Evolutionary conservation across 2,113 vertebrate genomes (phyloP).

Genomic region (Apeltes quadracus): DNA sequence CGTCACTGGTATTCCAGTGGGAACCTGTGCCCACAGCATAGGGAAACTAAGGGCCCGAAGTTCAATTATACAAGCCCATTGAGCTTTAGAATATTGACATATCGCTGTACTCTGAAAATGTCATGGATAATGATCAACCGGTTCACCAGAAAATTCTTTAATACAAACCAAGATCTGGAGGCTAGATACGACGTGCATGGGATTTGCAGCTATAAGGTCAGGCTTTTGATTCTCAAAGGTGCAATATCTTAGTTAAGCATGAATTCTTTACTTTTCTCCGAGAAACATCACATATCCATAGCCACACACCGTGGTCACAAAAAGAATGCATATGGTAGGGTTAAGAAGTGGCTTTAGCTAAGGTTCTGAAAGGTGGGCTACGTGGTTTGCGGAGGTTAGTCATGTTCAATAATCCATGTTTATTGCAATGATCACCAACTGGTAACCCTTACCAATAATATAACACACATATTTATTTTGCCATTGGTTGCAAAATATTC

Average conservation of each 20-base stretch:
- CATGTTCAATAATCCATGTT: conserved; percentile 54
- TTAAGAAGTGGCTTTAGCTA: conserved; percentile 33
- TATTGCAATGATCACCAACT: conserved; percentile 56
- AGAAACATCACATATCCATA: conserved; percentile 16
- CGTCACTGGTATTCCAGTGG: conserved; percentile 73
- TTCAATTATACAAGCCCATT: conserved; percentile 76
- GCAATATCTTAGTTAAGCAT: conserved; percentile 12
- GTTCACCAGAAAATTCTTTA: conserved; percentile 65
- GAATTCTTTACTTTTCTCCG: conserved; percentile 10
- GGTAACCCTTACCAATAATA: conserved; percentile 35
- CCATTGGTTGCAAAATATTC: conserved; percentile 19
- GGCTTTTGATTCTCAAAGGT: conserved; percentile 38
- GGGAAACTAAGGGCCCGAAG: conserved; percentile 69
- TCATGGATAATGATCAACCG: conserved; percentile 76
- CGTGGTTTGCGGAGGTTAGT: conserved; percentile 28
- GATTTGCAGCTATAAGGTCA: conserved; percentile 54
- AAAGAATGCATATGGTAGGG: conserved; percentile 22
- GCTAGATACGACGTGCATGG: conserved; percentile 35
- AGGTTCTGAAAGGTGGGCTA: conserved; percentile 15
- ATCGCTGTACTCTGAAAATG: conserved; percentile 72
- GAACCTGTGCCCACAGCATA: conserved; percentile 66
- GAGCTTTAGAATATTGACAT: conserved; percentile 77
- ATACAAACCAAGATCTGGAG: conserved; percentile 62
- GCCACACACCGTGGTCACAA: background rate
- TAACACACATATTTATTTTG: conserved; percentile 26